These are phyloP conservation scores for Chorisops tibialis DNA, from an alignment of 2,888 invertebrate genomes.

Conservation along the genomic window DNA sequence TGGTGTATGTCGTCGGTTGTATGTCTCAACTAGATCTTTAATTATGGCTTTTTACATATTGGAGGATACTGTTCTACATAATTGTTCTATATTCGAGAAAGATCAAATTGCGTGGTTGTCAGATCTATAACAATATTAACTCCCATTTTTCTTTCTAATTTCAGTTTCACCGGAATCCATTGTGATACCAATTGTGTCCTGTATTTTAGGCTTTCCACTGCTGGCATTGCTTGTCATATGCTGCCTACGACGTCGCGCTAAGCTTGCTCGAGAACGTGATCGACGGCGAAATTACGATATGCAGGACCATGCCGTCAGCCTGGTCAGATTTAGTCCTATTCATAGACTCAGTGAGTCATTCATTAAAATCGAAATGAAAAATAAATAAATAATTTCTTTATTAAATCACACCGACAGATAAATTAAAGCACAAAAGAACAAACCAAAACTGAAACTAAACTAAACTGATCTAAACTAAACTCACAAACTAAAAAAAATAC, in stretches of 20 bases:
- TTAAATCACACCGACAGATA: not conserved
- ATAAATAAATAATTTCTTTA: not conserved
- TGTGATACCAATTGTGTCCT: conserved; percentile 83
- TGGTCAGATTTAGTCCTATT: conserved; percentile 72
- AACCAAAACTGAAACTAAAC: not conserved
- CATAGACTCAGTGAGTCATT: conserved; percentile 65
- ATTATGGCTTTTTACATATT: no score
- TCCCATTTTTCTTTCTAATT: not conserved
- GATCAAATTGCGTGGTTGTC: no score
- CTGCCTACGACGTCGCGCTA: conserved; percentile 77
- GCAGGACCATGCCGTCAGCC: conserved; percentile 78
- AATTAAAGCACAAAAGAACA: not conserved
- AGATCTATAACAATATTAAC: no score
- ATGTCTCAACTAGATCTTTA: no score
- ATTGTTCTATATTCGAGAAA: no score
- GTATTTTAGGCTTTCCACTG: conserved; percentile 85
- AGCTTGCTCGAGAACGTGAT: conserved; percentile 78
- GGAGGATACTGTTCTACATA: no score
- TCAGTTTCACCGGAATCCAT: conserved; percentile 84
- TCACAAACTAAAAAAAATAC: not conserved
- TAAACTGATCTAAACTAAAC: not conserved
- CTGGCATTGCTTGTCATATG: conserved; percentile 83
- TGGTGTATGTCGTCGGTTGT: no score
- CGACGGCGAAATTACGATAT: conserved; percentile 75
- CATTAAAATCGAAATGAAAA: conserved; percentile 5